Conservation (phyloP, 2,113 vertebrate genomes). For the Xyrauchen texanus region DNA sequence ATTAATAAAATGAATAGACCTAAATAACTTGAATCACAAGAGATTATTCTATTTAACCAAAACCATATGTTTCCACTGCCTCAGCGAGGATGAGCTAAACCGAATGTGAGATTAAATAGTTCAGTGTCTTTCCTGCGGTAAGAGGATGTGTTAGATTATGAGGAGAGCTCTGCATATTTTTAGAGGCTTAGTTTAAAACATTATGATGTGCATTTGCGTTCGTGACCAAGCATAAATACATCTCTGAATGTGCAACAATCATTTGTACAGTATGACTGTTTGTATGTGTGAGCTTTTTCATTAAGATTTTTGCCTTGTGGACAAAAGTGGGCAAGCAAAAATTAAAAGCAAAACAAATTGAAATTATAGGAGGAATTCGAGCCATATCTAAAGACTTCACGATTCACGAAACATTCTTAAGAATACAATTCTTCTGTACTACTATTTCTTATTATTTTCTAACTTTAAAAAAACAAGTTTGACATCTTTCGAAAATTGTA, state of each 20-base stretch:
- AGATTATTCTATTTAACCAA: conserved; percentile 18
- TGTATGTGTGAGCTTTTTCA: no score
- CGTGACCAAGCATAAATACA: not conserved
- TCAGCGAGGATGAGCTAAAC: conserved; percentile 1
- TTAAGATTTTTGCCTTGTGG: no score
- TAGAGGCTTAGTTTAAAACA: conserved; percentile 10
- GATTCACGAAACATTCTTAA: no score
- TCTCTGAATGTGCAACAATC: not conserved
- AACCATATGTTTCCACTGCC: conserved; percentile 15
- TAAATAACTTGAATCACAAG: conserved; percentile 15
- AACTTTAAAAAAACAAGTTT: no score
- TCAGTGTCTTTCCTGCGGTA: conserved; percentile 9
- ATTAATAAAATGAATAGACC: not conserved
- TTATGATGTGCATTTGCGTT: not conserved
- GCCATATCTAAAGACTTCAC: no score
- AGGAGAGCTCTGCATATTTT: not conserved
- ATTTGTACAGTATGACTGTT: not conserved
- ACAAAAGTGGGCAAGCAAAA: no score
- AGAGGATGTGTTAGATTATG: conserved; percentile 14
- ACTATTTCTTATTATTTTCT: no score
- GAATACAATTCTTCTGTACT: no score
- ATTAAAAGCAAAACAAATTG: no score
- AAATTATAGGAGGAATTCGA: no score
- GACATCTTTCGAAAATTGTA: no score
- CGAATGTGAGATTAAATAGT: conserved; percentile 24